phyloP scores from a whole-genome alignment of 1,140 invertebrate species.

The Pseudachorutes palmiensis region DNA sequence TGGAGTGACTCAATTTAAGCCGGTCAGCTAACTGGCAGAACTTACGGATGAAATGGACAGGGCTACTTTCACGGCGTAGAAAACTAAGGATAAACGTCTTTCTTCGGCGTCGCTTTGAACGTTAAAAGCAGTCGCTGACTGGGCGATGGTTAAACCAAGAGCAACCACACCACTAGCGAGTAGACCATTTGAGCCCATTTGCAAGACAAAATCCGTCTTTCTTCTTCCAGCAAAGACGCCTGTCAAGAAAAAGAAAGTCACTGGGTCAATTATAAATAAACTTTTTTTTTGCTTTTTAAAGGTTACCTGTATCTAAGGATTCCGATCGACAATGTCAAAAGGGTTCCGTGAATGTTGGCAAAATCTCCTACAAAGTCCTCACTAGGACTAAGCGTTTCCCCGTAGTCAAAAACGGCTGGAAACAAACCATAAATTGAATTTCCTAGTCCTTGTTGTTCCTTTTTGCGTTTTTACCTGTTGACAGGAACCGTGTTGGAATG shows the following conservation, averaged over 20 bases:
- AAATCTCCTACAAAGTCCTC: conserved; percentile 16
- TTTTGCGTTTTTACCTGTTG: conserved; percentile 11
- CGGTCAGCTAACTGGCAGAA: too few species aligned
- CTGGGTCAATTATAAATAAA: too few species aligned
- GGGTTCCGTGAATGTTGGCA: conserved; percentile 16
- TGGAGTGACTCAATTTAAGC: too few species aligned
- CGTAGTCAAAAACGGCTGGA: background rate
- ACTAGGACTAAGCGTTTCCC: background rate
- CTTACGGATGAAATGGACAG: background rate
- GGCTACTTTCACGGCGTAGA: background rate
- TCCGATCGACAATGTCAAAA: conserved; percentile 17
- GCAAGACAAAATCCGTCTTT: background rate
- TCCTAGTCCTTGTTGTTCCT: background rate
- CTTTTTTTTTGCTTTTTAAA: too few species aligned
- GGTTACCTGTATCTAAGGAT: conserved; percentile 27
- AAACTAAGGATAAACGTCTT: background rate
- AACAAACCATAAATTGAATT: background rate
- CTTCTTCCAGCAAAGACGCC: background rate
- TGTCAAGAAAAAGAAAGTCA: too few species aligned
- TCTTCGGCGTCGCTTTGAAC: background rate
- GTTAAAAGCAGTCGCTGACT: background rate
- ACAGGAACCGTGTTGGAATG: conserved; percentile 26
- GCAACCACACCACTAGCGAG: background rate
- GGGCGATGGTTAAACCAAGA: background rate
- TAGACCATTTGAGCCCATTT: background rate